Evolutionary conservation across 1,140 invertebrate genomes (phyloP).

Genomic region (Wiebesia pumilae): DNA sequence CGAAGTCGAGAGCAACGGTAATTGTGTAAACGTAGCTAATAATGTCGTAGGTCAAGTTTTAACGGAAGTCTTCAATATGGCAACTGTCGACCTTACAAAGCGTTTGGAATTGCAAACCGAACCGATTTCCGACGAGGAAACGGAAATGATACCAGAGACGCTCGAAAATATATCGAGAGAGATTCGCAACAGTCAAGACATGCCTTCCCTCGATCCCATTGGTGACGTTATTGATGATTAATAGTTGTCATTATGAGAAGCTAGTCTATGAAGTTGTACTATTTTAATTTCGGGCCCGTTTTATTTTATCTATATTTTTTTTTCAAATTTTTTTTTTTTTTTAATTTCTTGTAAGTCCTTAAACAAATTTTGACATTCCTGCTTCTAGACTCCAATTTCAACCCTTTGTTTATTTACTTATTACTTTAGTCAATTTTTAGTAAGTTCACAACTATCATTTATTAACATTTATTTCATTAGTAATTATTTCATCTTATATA

Average conservation of each 20-base stretch:
- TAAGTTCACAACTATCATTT: background rate
- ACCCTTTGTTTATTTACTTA: background rate
- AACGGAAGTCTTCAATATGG: conserved; percentile 23
- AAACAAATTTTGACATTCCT: background rate
- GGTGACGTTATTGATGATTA: conserved; percentile 20
- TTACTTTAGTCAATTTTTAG: background rate
- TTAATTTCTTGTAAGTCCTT: background rate
- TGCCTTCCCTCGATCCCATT: conserved; percentile 60
- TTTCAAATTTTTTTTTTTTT: background rate
- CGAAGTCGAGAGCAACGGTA: conserved; percentile 49
- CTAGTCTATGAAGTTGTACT: conserved; percentile 37
- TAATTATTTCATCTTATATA: background rate
- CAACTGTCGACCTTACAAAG: conserved; percentile 4
- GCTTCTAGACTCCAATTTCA: background rate
- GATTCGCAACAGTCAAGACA: conserved; percentile 59
- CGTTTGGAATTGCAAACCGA: conserved; percentile 46
- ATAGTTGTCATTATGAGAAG: conserved; percentile 33
- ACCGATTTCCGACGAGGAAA: conserved; percentile 52
- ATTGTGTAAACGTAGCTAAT: conserved; percentile 51
- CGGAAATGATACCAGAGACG: conserved; percentile 43
- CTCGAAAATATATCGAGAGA: conserved; percentile 60
- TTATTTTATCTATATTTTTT: conserved; percentile 30
- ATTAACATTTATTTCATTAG: background rate
- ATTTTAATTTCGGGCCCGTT: conserved; percentile 20
- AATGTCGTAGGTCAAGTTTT: conserved; percentile 38